Base-by-base conservation (phyloP, 1,140 invertebrate genomes). In the Drosophila kanapiae region DNA sequence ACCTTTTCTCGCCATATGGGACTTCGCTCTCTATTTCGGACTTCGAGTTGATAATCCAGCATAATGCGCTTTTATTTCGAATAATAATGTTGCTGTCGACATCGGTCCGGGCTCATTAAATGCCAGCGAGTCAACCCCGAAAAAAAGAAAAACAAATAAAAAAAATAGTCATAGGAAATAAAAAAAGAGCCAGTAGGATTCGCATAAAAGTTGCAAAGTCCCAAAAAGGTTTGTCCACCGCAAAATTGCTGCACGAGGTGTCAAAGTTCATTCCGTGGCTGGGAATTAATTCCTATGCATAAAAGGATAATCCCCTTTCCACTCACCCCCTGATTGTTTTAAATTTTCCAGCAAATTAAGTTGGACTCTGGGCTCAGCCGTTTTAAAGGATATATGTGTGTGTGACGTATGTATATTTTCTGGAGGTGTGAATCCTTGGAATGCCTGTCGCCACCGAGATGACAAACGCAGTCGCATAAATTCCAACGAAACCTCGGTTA, bases 11-110 rank as follows among this genome's bases (percentile, higher is more conserved):
- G 56, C 40, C 56, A 51, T 63, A 43, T 72, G 65, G 29, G 65
- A 33, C 53, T n/a, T n/a, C 23, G 40, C 48, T 60, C 40, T 69
- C 37, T 37, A 47, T 54, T 37, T 31, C 48, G 47, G 27, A 43
- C 53, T 60, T 57, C 1, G 75, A 85, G 81, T 92, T 92, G 91
- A 91, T 92, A 91, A 92, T 92, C 91, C 86, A 71, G 79, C 91
- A 92, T 92, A 92, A 92, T 91, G 82, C 91, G 91, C 87, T 91
- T 88, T 91, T 92, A 92, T 92, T 92, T 91, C 81, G 84, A 92
- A 92, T 92, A 92, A 92, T 92, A 92, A 92, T 92, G 91, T 91
- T 86, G 81, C 83, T 83, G 90, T 75, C 84, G 69, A 90, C 84
- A 65, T 88, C 80, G 84, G 84, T 87, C 84, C 76, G 80, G 85